Evolutionary conservation across 1,140 invertebrate species (phyloP).

Genomic region (Laupala kohalensis): DNA sequence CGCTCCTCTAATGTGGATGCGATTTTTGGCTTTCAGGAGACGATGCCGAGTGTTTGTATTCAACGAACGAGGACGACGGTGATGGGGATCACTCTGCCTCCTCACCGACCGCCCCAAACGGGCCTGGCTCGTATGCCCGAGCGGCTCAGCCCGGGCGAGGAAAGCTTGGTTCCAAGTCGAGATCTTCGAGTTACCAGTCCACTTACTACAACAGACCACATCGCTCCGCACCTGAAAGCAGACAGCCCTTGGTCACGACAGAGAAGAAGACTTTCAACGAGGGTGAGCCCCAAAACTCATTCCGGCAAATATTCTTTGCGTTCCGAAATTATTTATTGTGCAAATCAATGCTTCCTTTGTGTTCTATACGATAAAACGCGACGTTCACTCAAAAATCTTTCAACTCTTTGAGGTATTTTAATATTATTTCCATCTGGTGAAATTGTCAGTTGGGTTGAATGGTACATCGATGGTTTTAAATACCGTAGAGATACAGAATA

Average conservation of each 20-base stretch:
- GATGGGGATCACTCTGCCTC: conserved; percentile 9
- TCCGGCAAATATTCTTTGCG: too few species aligned
- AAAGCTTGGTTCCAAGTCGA: not conserved
- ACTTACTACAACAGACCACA: conserved; percentile 2
- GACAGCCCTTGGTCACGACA: conserved; percentile 11
- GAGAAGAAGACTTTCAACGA: conserved; percentile 13
- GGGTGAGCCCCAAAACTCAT: conserved; percentile 9
- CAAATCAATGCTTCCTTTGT: too few species aligned
- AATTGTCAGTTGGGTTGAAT: too few species aligned
- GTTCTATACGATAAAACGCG: too few species aligned
- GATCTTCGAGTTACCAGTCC: not conserved
- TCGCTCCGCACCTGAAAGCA: not conserved
- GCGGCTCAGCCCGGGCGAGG: not conserved
- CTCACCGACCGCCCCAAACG: not conserved
- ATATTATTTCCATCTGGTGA: too few species aligned
- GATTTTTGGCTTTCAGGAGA: conserved; percentile 4
- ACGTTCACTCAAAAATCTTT: too few species aligned
- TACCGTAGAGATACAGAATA: too few species aligned
- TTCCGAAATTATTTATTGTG: too few species aligned
- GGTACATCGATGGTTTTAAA: too few species aligned
- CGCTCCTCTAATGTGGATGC: not conserved
- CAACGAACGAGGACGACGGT: conserved; percentile 7
- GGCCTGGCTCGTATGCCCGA: conserved; percentile 2
- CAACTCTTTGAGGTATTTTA: too few species aligned
- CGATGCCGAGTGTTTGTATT: conserved; percentile 7